Percentiles rank a stretch among this genome's conserved stretches.
Evolutionary conservation across 2,113 vertebrate genomes (phyloP).

Genomic region (Zosterops pallidus): DNA sequence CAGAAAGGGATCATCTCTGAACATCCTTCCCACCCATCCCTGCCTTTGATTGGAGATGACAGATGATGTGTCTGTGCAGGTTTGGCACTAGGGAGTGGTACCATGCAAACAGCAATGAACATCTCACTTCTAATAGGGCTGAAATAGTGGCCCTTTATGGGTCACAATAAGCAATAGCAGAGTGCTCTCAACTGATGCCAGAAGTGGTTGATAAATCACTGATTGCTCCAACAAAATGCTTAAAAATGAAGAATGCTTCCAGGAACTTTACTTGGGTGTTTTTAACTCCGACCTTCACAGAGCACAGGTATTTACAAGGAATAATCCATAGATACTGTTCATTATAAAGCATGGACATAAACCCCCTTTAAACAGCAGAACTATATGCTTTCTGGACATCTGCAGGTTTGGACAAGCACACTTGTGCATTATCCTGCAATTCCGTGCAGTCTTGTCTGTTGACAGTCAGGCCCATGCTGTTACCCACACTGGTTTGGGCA

Average conservation of each 20-base stretch:
- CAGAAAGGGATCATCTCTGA: background rate
- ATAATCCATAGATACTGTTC: background rate
- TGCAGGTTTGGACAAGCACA: background rate
- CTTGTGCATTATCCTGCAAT: background rate
- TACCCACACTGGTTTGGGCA: background rate
- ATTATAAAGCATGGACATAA: background rate
- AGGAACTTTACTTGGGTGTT: background rate
- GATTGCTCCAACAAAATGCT: background rate
- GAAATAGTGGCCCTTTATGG: background rate
- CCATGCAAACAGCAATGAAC: background rate
- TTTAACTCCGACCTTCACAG: background rate
- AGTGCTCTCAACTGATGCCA: background rate
- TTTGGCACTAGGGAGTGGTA: background rate
- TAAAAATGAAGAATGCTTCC: background rate
- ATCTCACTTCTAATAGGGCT: background rate
- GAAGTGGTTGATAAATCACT: background rate
- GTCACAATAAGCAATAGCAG: background rate
- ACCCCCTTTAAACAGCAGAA: background rate
- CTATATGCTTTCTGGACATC: background rate
- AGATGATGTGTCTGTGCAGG: background rate
- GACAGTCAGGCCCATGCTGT: background rate
- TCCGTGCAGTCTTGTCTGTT: background rate
- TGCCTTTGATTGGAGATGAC: background rate
- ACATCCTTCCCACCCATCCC: background rate
- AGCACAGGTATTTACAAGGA: background rate